These are phyloP conservation scores for Lydus trimaculatus DNA, from an alignment of 2,888 invertebrate species.

Conservation along the genomic window DNA sequence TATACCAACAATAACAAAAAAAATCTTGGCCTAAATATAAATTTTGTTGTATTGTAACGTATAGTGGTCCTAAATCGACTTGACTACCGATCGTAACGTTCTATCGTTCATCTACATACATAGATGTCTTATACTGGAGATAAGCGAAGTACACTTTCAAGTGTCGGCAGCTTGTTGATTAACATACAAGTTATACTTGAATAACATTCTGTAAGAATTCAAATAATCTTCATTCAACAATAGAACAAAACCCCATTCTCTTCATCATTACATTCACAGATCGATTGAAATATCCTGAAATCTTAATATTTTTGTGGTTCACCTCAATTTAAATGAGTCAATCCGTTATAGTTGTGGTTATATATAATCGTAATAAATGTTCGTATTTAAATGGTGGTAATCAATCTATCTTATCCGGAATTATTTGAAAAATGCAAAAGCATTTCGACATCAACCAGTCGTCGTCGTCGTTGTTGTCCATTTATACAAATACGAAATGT, in stretches of 20 bases:
- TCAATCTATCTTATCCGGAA: conserved; percentile 32
- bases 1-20: not conserved
- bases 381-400: conserved; percentile 19
- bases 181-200: not conserved
- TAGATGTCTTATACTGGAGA: too few relatives aligned
- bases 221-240: conserved; percentile 15
- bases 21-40: not conserved
- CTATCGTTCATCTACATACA: not conserved
- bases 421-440: conserved; percentile 29
- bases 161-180: not conserved
- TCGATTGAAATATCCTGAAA: not conserved
- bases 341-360: conserved; percentile 16
- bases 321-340: conserved; percentile 3
- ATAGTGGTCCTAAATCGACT: not conserved
- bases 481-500: conserved; percentile 8
- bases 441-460: conserved; percentile 25
- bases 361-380: conserved; percentile 14
- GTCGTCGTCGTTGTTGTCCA: too few relatives aligned
- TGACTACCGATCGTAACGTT: not conserved
- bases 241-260: not conserved
- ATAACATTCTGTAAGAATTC: conserved; percentile 12
- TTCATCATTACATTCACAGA: not conserved
- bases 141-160: not conserved
- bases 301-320: not conserved
- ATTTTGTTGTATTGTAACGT: not conserved